phyloP scores from a whole-genome alignment of 2,113 vertebrate genomes.

The Cololabis saira region DNA sequence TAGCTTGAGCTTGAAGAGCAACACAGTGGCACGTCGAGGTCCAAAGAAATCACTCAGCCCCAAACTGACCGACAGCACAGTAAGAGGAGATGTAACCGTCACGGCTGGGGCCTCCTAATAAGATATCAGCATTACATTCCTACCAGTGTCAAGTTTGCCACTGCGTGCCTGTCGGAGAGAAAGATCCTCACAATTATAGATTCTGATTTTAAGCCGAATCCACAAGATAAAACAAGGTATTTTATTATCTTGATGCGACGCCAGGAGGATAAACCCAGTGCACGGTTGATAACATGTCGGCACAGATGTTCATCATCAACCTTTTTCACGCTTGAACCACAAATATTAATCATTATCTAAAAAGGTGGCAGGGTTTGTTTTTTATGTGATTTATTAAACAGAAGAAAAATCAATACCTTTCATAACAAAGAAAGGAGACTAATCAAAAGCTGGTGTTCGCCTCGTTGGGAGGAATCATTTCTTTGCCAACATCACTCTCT shows the following conservation, averaged over 20 bases:
- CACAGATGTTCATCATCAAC: background rate
- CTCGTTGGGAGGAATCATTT: too few species aligned
- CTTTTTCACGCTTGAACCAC: too few species aligned
- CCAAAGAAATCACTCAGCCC: conserved; percentile 68
- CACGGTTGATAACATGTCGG: too few species aligned
- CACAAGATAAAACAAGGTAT: background rate
- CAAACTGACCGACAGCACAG: conserved; percentile 56
- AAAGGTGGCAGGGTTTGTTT: too few species aligned
- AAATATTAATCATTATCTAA: too few species aligned
- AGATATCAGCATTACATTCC: conserved; percentile 34
- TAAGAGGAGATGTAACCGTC: conserved; percentile 55
- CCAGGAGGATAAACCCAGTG: too few species aligned
- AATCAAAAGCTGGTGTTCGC: too few species aligned
- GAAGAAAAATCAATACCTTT: too few species aligned
- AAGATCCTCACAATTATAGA: background rate
- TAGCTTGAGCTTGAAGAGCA: conserved; percentile 65
- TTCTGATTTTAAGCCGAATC: background rate
- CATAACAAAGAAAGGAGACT: too few species aligned
- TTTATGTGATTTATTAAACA: too few species aligned
- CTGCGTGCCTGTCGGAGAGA: background rate
- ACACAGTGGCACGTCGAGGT: conserved; percentile 53
- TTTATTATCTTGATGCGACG: too few species aligned
- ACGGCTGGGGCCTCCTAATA: conserved; percentile 48
- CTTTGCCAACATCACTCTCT: too few species aligned
- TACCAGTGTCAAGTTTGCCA: conserved; percentile 8